Conservation (phyloP, 2,797 vertebrate genomes). For the Falco naumanni region DNA sequence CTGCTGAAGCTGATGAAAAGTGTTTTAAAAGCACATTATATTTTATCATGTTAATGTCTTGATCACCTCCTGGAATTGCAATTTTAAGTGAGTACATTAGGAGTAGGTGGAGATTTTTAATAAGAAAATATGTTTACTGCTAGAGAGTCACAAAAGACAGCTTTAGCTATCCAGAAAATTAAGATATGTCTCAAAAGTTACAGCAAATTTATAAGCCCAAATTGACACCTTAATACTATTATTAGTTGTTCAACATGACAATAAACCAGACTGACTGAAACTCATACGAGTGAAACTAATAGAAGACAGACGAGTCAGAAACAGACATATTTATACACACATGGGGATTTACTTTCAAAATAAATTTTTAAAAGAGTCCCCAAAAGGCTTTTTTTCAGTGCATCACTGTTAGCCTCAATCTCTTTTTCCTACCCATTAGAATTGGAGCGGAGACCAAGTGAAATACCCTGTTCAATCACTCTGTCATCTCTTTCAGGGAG, state of each 20-base stretch:
- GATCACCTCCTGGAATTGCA: constrained; percentile 10
- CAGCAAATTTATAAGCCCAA: not conserved
- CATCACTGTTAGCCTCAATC: not conserved
- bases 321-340: not conserved
- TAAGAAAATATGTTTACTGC: not conserved
- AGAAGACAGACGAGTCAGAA: not conserved
- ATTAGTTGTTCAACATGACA: constrained; percentile 1
- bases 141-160: not conserved
- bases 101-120: not conserved
- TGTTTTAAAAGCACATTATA: not conserved
- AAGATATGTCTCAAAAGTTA: not conserved
- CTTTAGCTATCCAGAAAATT: not conserved
- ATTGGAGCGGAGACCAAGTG: constrained; percentile 9
- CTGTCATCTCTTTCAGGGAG: not conserved
- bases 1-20: not conserved
- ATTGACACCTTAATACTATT: not conserved
- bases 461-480: constrained; percentile 23
- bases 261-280: not conserved
- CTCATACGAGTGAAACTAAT: not conserved
- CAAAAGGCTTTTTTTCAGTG: not conserved
- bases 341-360: constrained; percentile 27
- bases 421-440: constrained; percentile 32
- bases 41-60: constrained; percentile 21
- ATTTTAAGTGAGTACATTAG: not conserved
- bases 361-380: constrained; percentile 17